Evolutionary conservation across 2,797 vertebrate genomes (phyloP).

Genomic region (Myotis pilosus): DNA sequence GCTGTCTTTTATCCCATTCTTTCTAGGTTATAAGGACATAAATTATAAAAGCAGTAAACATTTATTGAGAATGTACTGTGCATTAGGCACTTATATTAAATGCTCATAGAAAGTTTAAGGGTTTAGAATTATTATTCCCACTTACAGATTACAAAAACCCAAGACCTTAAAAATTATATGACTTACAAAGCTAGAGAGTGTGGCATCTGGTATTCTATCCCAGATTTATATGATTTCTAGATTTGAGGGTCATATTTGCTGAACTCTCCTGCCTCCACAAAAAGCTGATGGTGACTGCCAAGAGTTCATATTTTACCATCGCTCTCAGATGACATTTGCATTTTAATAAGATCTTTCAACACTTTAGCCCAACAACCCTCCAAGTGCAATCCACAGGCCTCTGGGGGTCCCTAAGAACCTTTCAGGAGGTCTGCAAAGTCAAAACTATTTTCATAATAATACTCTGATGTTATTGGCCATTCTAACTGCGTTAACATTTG

Average conservation of each 20-base stretch:
- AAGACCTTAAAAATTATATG: background rate
- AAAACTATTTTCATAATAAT: conserved; percentile 54
- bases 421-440: conserved; percentile 47
- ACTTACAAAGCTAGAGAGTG: background rate
- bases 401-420: conserved; percentile 34
- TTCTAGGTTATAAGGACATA: background rate
- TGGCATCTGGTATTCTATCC: background rate
- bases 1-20: background rate
- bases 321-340: conserved; percentile 30
- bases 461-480: background rate
- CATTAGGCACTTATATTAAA: background rate
- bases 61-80: background rate
- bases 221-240: conserved; percentile 4
- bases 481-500: background rate
- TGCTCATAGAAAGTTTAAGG: background rate
- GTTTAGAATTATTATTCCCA: background rate
- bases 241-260: background rate
- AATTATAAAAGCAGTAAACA: background rate
- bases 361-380: background rate
- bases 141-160: background rate
- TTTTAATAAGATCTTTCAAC: conserved; percentile 53
- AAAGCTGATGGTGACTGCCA: background rate
- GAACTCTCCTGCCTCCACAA: background rate
- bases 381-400: background rate
- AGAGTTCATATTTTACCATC: background rate